These are phyloP conservation scores for Cyphomyrus discorhynchus DNA, from an alignment of 2,113 vertebrate genomes.

Conservation along the genomic window DNA sequence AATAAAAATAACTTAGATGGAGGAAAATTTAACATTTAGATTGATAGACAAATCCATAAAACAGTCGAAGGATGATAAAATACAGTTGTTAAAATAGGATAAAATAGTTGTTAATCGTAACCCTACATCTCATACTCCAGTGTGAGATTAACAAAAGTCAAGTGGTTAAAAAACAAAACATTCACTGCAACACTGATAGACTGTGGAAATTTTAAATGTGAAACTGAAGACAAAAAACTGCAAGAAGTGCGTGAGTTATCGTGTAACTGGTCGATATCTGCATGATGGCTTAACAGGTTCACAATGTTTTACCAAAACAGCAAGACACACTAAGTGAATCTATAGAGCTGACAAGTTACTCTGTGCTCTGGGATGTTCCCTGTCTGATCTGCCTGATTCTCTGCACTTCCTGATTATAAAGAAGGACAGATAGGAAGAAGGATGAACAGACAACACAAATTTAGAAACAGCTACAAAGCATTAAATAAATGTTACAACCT, in stretches of 20 bases:
- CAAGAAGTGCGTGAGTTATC: too few relatives aligned
- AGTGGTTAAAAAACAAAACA: background rate
- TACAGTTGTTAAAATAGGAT: too few relatives aligned
- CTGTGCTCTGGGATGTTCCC: background rate
- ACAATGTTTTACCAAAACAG: background rate
- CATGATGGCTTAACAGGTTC: too few relatives aligned
- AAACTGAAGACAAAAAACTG: too few relatives aligned
- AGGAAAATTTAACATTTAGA: too few relatives aligned
- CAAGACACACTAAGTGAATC: background rate
- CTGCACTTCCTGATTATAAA: background rate
- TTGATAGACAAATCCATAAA: too few relatives aligned
- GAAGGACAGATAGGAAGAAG: background rate
- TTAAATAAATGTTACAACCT: background rate
- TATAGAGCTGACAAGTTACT: background rate
- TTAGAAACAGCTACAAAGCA: background rate
- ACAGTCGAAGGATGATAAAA: too few relatives aligned
- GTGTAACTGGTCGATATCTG: too few relatives aligned
- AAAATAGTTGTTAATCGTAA: too few relatives aligned
- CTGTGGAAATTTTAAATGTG: too few relatives aligned
- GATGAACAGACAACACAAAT: background rate
- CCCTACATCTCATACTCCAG: too few relatives aligned
- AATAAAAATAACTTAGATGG: too few relatives aligned
- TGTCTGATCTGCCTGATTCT: background rate
- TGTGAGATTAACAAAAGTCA: background rate
- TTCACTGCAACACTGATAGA: background rate